Base-by-base conservation (phyloP, 2,797 vertebrate species). In the Bucorvus abyssinicus region DNA sequence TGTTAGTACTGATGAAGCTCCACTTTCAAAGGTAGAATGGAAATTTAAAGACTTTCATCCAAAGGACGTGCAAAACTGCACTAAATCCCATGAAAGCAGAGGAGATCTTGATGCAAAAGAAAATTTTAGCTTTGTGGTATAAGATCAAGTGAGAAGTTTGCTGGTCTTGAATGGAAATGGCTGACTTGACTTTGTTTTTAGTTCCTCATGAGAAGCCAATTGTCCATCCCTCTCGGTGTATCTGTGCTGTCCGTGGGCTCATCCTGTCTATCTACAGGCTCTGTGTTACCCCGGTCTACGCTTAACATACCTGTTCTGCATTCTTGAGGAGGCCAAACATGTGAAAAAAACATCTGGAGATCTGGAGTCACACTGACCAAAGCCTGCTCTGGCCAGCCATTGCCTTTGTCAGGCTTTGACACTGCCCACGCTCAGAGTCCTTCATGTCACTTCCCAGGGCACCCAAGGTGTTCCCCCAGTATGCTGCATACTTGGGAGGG, bases 161-260 rank as follows among this genome's bases (percentile, higher is more conserved):
- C 47, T 56, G n/a, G 29, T 60, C 42, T 50, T 34, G 59, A 60
- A 27, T 12, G n/a, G 47, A 61, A 82, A 65, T 4, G 6, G 65
- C 20, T 50, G 23, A 24, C 32, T 40, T 52, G 38, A 52, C 57
- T 60, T 24, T 24, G 18, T 50, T 52, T 50, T 38, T 40, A 40
- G 38, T 40, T 92, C 36, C 34, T 50, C 36, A 20, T 14, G 20
- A 44, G 42, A 68, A 78, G 53, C 12, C 34, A n/a, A 8, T 1
- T 21, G 34, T 29, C 34, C 40, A 36, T 9, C 14, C n/a, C 26
- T 32, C 71, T 17, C 1, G 1, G 24, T 17, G 7, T 14, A 17
- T 2, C 44, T 2, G 1, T 38, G 55, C 42, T 24, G 42, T 14
- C 49, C 22, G 63, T 2, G 12, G 42, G 44, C 24, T 1, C 3